These are phyloP conservation scores for Drosophila nasuta DNA, from an alignment of 1,140 invertebrate genomes.

Conservation along the genomic window DNA sequence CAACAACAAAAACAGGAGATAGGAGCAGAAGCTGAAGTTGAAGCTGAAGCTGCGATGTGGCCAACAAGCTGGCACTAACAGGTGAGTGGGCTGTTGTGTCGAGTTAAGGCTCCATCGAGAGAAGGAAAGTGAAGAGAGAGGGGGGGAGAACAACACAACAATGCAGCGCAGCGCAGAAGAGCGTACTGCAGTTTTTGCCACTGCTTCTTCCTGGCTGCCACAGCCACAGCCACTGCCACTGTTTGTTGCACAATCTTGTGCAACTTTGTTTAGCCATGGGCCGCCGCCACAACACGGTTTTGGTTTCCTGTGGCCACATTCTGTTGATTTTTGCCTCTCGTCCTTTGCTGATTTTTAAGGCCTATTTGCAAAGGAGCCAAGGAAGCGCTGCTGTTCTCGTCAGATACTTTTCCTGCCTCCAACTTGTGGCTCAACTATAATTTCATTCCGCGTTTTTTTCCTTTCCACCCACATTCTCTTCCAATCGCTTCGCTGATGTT, in stretches of 20 bases:
- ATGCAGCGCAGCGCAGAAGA: conserved; percentile 10
- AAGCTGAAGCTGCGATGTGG: conserved; percentile 7
- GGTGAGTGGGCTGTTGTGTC: conserved; percentile 63
- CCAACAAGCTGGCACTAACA: conserved; percentile 73
- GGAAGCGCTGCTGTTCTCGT: not conserved
- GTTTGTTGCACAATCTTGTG: conserved; percentile 78
- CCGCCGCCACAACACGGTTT: conserved; percentile 11
- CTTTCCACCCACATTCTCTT: not conserved
- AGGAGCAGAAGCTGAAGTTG: conserved; percentile 6
- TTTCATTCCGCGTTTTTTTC: conserved; percentile 27
- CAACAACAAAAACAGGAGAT: not conserved
- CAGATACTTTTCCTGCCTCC: not conserved
- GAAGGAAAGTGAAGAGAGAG: not conserved
- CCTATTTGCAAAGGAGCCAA: conserved; percentile 44
- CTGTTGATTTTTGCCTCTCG: conserved; percentile 65
- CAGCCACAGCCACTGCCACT: conserved; percentile 36
- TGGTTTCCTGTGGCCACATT: conserved; percentile 44
- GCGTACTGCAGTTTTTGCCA: conserved; percentile 59
- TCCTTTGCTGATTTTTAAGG: conserved; percentile 47
- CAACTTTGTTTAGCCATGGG: conserved; percentile 76
- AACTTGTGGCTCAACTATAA: conserved; percentile 50
- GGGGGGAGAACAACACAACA: conserved; percentile 38
- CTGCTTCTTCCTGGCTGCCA: conserved; percentile 5
- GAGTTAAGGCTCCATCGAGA: conserved; percentile 29
- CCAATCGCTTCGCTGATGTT: conserved; percentile 16